Base-by-base conservation (phyloP, 92 coral and sea anemone genomes). In the Nematostella vectensis region DNA sequence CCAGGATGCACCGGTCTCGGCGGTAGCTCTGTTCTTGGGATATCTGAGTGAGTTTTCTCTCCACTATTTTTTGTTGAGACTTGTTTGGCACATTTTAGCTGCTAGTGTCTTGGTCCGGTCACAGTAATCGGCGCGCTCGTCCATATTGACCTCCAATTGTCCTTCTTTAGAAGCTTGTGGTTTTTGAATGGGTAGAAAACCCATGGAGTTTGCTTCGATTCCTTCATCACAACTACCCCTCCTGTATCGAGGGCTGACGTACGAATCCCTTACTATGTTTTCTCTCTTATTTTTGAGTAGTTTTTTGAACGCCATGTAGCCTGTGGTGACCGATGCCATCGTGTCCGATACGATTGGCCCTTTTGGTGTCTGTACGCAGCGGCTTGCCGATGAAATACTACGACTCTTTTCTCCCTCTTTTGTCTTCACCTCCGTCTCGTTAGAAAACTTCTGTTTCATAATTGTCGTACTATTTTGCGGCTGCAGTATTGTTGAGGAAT, bases 251-350 rank as follows among this genome's bases (percentile, higher is more conserved):
- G 67, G 57, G 24, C 67, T 61, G 12, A 61, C 52, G 3, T 40
- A 31, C 2, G 67, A 48, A 16, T 70, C 54, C 72, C 29, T 47
- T 3, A 27, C 21, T 31, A 29, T 50, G 10, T 50, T 45, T 2
- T 55, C 61, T 11, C 66, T 52, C 27, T 62, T 68, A 28, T 55
- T 62, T 18, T 44, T 55, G 3, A 76, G 45, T 13, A 61, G 31
- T 27, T 68, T 57, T 29, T 76, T 76, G 29, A 76, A 76, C 8
- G 71, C 63, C 18, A 62, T 11, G 23, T 76, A 76, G 13, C 77
- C 77, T 54, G 52, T 12, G 1, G 77, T 54, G 1, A 76, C 66
- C 20, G 82, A 68, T n/a, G 59, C 42, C 82, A 76, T 76, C n/a
- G 81, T 25, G 51, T 67, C 59, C 11, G 81, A 75, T 6, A 45